A percentile compares a stretch with the other conserved stretches of the same genome.
phyloP scores from a whole-genome alignment of 2,797 vertebrate genomes.

The Coracias cyanogaster region DNA sequence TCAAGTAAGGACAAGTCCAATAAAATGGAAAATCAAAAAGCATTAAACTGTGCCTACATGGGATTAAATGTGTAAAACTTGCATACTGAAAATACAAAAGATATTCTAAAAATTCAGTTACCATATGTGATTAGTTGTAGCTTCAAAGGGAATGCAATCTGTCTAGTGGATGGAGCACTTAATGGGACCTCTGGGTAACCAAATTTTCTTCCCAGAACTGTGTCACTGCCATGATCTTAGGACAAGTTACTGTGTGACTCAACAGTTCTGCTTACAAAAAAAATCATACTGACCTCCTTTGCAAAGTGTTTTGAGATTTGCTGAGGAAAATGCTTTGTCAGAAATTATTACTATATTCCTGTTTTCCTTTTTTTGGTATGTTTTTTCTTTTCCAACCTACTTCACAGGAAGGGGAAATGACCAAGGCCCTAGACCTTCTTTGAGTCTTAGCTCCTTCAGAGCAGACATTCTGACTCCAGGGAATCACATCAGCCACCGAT shows the following conservation, averaged over 20 bases:
- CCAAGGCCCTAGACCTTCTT: background rate
- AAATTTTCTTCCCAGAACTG: background rate
- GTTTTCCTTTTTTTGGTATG: background rate
- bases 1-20: background rate
- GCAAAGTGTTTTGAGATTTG: background rate
- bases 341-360: background rate
- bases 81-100: background rate
- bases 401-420: background rate
- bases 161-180: background rate
- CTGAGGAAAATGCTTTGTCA: background rate
- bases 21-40: background rate
- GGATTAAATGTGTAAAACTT: background rate
- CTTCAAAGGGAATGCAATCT: background rate
- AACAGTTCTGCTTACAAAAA: background rate
- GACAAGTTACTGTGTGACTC: background rate
- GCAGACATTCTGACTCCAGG: background rate
- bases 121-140: background rate
- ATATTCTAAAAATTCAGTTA: background rate
- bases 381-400: background rate
- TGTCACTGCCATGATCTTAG: background rate
- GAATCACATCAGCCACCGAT: background rate
- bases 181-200: too few relatives aligned
- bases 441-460: background rate
- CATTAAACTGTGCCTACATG: background rate
- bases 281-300: background rate